These are phyloP conservation scores for Esox masquinongy DNA, from an alignment of 2,797 vertebrate species.

Conservation along the genomic window DNA sequence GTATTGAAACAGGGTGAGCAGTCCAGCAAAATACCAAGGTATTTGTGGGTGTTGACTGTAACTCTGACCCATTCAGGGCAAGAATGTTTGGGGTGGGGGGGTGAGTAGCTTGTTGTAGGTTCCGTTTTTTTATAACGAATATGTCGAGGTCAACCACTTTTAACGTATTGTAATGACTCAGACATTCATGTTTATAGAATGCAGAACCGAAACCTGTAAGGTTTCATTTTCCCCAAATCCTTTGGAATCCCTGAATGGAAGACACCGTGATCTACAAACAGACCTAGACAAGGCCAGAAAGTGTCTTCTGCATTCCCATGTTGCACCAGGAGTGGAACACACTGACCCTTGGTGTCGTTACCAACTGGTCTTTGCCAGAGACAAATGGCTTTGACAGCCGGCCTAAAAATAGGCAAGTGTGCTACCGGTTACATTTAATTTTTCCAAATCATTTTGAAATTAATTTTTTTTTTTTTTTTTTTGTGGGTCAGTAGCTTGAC, in stretches of 20 bases:
- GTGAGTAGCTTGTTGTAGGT: too few species aligned
- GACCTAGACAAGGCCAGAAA: neutral
- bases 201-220: neutral
- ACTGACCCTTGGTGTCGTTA: neutral
- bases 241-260: neutral
- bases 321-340: constrained; percentile 1
- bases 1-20: too few species aligned
- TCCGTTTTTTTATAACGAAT: too few species aligned
- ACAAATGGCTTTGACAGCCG: constrained; percentile 18
- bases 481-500: neutral
- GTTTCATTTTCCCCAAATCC: neutral
- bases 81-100: too few species aligned
- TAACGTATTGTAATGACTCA: neutral
- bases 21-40: too few species aligned
- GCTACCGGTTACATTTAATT: neutral
- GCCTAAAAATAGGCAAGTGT: neutral
- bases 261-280: neutral
- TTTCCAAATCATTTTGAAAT: neutral
- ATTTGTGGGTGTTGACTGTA: too few species aligned
- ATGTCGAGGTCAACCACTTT: too few species aligned
- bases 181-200: neutral
- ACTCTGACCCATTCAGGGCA: too few species aligned
- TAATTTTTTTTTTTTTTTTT: too few species aligned
- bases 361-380: constrained; percentile 9
- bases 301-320: too few species aligned